Percentiles rank a stretch among this genome's conserved stretches.
These are phyloP conservation scores for Dendroctonus ponderosae DNA, from an alignment of 1,140 invertebrate genomes.

Conservation along the genomic window DNA sequence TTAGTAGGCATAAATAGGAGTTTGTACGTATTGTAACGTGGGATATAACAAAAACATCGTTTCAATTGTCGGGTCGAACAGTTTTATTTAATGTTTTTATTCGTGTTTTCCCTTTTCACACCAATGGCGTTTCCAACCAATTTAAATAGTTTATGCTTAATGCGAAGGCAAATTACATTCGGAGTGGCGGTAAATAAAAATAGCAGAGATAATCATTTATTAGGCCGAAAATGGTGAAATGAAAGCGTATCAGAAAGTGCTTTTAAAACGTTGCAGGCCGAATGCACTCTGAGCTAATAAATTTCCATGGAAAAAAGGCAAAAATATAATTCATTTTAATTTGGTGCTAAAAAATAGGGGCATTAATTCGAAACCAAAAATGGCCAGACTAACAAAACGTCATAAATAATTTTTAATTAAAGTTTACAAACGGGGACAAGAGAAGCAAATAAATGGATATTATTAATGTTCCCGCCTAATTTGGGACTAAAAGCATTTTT, in stretches of 20 bases:
- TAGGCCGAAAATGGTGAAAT: neutral
- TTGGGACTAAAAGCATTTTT: slow-evolving; percentile 34
- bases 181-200: too few relatives aligned
- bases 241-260: slow-evolving; percentile 11
- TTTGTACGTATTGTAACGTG: too few relatives aligned
- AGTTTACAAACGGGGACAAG: slow-evolving; percentile 28
- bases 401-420: slow-evolving; percentile 39
- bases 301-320: slow-evolving; percentile 18
- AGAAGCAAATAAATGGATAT: slow-evolving; percentile 29
- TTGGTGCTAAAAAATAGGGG: slow-evolving; percentile 33
- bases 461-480: slow-evolving; percentile 30
- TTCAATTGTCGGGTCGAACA: too few relatives aligned
- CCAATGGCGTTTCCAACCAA: too few relatives aligned
- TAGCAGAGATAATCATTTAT: too few relatives aligned
- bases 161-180: too few relatives aligned
- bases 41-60: too few relatives aligned
- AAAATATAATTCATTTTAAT: slow-evolving; percentile 38
- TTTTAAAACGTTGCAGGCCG: slow-evolving; percentile 17
- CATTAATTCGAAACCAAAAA: slow-evolving; percentile 34
- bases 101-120: too few relatives aligned
- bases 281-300: slow-evolving; percentile 15
- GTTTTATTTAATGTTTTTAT: too few relatives aligned
- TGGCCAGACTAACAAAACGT: slow-evolving; percentile 28
- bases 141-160: too few relatives aligned
- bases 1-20: too few relatives aligned